These are phyloP conservation scores for Odocoileus virginianus DNA, from an alignment of 2,113 vertebrate genomes.

Conservation along the genomic window DNA sequence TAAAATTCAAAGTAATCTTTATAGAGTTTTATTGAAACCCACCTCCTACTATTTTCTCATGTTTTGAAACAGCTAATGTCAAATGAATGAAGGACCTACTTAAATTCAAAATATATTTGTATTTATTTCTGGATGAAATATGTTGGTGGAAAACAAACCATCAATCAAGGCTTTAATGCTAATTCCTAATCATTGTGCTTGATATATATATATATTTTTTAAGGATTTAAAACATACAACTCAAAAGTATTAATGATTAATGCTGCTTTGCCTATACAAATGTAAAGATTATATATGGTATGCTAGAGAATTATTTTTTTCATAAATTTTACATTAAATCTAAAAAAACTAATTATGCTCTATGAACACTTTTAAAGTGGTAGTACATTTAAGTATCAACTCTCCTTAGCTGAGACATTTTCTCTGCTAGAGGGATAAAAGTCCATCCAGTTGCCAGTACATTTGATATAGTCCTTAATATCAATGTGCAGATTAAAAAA, in stretches of 20 bases:
- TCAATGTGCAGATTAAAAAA: neutral
- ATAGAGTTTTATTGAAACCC: neutral
- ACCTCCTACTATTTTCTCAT: neutral
- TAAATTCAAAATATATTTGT: neutral
- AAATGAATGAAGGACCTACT: neutral
- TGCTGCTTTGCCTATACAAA: neutral
- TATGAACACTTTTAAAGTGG: neutral
- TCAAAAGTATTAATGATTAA: neutral
- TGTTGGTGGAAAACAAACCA: neutral
- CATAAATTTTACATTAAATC: neutral
- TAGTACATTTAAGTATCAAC: neutral
- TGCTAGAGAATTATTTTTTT: neutral
- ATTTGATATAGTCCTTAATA: neutral
- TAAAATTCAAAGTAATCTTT: neutral
- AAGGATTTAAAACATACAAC: neutral
- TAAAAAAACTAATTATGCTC: neutral
- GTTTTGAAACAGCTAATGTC: neutral
- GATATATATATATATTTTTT: neutral
- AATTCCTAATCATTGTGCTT: neutral
- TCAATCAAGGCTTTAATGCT: neutral
- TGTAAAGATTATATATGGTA: neutral
- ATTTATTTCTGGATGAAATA: neutral
- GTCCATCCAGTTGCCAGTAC: neutral
- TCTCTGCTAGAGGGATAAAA: neutral
- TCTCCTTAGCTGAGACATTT: neutral